Evolutionary conservation across 2,113 vertebrate species (phyloP).

Genomic region (Cyphomyrus plagiostoma): DNA sequence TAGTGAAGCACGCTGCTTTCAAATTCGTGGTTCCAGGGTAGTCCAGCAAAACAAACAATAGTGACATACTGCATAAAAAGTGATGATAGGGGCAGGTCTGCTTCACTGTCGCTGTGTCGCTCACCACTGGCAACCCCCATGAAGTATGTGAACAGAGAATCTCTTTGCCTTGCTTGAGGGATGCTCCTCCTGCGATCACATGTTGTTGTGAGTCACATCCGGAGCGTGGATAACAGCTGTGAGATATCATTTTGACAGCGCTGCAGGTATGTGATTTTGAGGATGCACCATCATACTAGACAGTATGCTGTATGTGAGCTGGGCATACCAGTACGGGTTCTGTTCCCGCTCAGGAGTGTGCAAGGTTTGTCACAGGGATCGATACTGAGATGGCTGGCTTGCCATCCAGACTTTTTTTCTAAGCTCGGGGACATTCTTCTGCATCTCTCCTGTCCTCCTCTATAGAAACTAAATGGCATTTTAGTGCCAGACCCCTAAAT

Average conservation of each 20-base stretch:
- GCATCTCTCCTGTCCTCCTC: slow-evolving; percentile 23
- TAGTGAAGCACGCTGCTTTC: neutral
- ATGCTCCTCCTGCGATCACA: slow-evolving; percentile 40
- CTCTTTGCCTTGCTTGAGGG: slow-evolving; percentile 42
- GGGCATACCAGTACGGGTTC: slow-evolving; percentile 26
- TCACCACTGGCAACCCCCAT: slow-evolving; percentile 7
- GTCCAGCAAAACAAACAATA: neutral
- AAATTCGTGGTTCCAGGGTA: neutral
- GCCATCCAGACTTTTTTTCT: slow-evolving; percentile 20
- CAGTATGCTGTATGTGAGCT: slow-evolving; percentile 35
- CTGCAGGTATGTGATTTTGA: slow-evolving; percentile 24
- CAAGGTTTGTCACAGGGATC: neutral
- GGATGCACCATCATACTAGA: slow-evolving; percentile 33
- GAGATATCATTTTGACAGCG: slow-evolving; percentile 38
- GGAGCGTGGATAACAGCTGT: slow-evolving; percentile 46
- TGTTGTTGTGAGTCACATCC: slow-evolving; percentile 50
- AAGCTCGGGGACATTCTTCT: slow-evolving; percentile 19
- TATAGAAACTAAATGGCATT: slow-evolving; percentile 34
- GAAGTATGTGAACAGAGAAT: slow-evolving; percentile 35
- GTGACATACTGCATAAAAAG: neutral
- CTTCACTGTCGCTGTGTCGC: neutral
- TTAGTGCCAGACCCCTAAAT: slow-evolving; percentile 22
- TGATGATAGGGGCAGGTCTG: slow-evolving; percentile 20
- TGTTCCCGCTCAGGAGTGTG: neutral
- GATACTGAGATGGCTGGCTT: neutral